Evolutionary conservation across 2,113 vertebrate genomes (phyloP).

Genomic region (Semnopithecus entellus): DNA sequence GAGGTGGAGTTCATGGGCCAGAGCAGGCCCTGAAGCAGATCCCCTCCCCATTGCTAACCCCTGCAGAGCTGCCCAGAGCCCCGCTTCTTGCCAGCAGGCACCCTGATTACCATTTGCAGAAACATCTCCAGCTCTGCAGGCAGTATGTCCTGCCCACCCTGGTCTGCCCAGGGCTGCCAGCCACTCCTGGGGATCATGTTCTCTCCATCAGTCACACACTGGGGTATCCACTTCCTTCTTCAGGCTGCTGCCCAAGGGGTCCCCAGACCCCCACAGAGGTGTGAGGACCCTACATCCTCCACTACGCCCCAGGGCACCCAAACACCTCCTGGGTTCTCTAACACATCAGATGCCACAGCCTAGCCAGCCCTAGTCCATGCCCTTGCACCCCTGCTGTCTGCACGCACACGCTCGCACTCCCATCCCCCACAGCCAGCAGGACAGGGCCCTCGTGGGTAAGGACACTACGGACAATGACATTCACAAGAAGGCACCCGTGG

Average conservation of each 20-base stretch:
- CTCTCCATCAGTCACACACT: not conserved
- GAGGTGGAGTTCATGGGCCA: not conserved
- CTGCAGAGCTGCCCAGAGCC: not conserved
- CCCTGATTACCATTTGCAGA: too few relatives aligned
- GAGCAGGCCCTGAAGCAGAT: not conserved
- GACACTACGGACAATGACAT: accelerated
- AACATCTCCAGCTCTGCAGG: not conserved
- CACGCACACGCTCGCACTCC: accelerated
- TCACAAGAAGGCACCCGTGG: accelerated
- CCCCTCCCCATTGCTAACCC: not conserved
- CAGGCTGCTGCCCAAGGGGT: not conserved
- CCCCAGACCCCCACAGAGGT: not conserved
- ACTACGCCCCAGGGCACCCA: too few relatives aligned
- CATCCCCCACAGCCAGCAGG: not conserved
- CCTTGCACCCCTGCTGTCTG: not conserved
- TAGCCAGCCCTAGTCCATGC: accelerated
- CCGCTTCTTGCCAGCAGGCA: not conserved
- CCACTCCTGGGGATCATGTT: not conserved
- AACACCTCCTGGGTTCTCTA: not conserved
- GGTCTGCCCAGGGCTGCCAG: too few relatives aligned
- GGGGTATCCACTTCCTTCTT: not conserved
- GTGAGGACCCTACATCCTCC: not conserved
- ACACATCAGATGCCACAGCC: too few relatives aligned
- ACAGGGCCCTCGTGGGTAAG: accelerated
- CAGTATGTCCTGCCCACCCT: too few relatives aligned